phyloP scores from a whole-genome alignment of 2,888 invertebrate species.

The Argyresthia albistria region DNA sequence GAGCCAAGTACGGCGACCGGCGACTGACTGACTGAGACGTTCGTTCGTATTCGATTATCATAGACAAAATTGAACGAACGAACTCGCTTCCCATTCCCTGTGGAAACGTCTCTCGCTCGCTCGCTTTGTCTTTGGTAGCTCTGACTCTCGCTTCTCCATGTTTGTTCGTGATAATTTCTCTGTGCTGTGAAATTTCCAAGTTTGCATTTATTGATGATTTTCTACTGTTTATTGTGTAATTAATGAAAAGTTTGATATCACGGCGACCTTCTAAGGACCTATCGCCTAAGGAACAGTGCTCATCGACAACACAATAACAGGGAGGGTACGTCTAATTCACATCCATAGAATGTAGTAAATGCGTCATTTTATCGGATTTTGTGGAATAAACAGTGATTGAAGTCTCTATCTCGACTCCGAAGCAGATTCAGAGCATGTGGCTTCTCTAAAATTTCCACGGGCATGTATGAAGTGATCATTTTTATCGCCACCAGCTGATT shows the following conservation, averaged over 20 bases:
- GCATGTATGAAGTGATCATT: conserved; percentile 22
- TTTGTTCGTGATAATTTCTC: conserved; percentile 71
- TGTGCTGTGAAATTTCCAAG: conserved; percentile 65
- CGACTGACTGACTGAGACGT: no score
- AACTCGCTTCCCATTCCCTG: conserved; percentile 18
- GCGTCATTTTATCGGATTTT: conserved; percentile 69
- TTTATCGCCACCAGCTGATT: conserved; percentile 60
- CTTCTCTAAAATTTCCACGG: conserved; percentile 6
- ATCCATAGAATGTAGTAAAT: conserved; percentile 65
- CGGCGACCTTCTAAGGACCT: conserved; percentile 64
- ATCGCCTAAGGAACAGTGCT: conserved; percentile 59
- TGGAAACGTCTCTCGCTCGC: conserved; percentile 44
- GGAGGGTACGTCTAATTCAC: conserved; percentile 69
- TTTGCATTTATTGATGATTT: conserved; percentile 57
- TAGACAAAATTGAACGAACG: no score
- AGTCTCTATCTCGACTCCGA: no score
- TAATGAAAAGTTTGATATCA: conserved; percentile 63
- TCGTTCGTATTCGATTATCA: no score
- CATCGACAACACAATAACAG: conserved; percentile 61
- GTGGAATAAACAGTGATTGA: conserved; percentile 20
- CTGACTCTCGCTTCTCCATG: conserved; percentile 67
- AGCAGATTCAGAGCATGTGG: no score
- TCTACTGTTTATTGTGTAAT: conserved; percentile 56
- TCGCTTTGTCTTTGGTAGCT: no score
- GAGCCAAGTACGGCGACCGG: no score